A percentile compares a stretch with the other conserved stretches of the same genome.
Conservation (phyloP, 1,140 invertebrate genomes). For the Theocolax elegans region DNA sequence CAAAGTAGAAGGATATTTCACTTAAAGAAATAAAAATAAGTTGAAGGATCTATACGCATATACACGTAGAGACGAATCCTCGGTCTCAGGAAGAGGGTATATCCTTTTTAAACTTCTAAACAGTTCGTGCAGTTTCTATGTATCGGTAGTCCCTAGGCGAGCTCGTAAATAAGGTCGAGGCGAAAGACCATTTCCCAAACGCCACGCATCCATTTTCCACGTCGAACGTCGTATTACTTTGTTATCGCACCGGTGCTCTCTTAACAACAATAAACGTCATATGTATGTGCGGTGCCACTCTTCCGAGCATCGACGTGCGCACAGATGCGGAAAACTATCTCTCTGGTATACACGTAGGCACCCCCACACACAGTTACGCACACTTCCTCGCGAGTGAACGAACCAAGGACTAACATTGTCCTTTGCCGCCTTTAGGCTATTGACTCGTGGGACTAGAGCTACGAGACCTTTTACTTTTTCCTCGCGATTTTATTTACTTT, state of each 20-base stretch:
- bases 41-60: no score
- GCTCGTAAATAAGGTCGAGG: no score
- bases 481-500: no score
- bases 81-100: not conserved
- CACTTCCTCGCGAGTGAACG: constrained; percentile 1
- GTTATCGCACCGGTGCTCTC: constrained; percentile 5
- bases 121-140: not conserved
- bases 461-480: no score
- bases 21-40: no score
- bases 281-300: not conserved
- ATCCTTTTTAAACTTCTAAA: constrained; percentile 22
- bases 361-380: not conserved
- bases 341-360: not conserved
- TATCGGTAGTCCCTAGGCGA: not conserved
- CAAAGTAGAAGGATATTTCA: no score
- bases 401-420: constrained; percentile 19
- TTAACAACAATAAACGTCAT: constrained; percentile 18
- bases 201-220: no score
- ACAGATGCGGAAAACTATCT: constrained; percentile 30
- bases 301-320: not conserved
- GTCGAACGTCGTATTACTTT: not conserved
- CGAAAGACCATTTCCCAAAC: not conserved
- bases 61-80: no score
- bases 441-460: no score
- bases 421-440: no score